These are phyloP conservation scores for Acrocephalus kingi DNA, from an alignment of 2,113 vertebrate species.

Conservation along the genomic window DNA sequence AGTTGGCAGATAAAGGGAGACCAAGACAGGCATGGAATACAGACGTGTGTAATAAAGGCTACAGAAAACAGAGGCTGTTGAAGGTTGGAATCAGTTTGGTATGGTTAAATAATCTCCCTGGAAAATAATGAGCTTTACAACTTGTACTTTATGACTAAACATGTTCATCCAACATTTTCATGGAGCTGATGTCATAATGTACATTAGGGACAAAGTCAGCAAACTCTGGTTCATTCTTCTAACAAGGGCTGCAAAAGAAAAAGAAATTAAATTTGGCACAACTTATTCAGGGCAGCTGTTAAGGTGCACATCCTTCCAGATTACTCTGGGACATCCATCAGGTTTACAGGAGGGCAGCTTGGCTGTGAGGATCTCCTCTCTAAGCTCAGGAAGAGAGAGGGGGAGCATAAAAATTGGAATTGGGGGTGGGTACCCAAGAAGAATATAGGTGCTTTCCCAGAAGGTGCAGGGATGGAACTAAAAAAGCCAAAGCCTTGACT, in stretches of 20 bases:
- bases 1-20: not conserved
- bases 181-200: not conserved
- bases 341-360: not conserved
- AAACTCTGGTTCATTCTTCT: not conserved
- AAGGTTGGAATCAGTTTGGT: not conserved
- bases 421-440: not conserved
- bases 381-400: not conserved
- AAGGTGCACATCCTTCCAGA: not conserved
- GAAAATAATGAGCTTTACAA: slow-evolving; percentile 12
- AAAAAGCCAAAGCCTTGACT: not conserved
- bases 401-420: not conserved
- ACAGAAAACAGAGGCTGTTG: not conserved
- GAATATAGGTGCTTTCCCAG: not conserved
- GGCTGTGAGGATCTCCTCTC: not conserved
- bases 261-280: not conserved
- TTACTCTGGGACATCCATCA: not conserved
- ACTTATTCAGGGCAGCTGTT: not conserved
- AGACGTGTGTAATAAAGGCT: not conserved
- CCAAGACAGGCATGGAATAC: not conserved
- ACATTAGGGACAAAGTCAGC: not conserved
- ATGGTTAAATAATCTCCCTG: not conserved
- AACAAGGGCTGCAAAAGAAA: not conserved
- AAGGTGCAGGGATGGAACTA: not conserved
- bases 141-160: not conserved
- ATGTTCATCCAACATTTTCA: not conserved